Evolutionary conservation across 2,797 vertebrate species (phyloP).

Genomic region (Arremon aurantiirostris): DNA sequence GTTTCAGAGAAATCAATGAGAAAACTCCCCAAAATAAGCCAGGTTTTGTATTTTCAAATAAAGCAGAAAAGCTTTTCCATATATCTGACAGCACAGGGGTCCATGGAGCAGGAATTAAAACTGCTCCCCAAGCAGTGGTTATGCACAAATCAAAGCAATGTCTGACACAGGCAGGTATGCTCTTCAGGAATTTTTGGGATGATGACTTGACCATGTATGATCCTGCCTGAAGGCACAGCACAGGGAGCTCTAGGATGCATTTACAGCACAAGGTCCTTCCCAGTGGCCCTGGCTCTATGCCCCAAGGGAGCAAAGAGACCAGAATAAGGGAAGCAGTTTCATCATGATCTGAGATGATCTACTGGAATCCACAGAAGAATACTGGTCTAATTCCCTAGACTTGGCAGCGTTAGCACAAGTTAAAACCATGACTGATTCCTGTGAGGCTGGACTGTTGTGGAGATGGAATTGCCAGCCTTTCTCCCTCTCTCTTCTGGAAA

Average conservation of each 20-base stretch:
- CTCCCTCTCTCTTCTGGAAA: neutral
- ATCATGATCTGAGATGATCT: neutral
- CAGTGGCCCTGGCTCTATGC: neutral
- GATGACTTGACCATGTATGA: neutral
- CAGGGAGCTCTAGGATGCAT: neutral
- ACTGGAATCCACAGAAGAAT: neutral
- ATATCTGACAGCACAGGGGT: neutral
- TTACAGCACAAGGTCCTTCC: neutral
- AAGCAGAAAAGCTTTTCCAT: neutral
- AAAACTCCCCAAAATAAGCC: neutral
- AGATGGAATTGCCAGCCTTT: neutral
- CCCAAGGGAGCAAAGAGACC: neutral
- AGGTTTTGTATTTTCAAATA: neutral
- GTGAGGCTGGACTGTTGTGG: neutral
- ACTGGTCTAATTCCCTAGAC: neutral
- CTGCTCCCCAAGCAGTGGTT: neutral
- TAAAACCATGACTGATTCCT: neutral
- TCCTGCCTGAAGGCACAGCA: neutral
- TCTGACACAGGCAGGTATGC: fast-evolving
- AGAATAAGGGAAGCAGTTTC: neutral
- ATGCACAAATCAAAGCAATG: neutral
- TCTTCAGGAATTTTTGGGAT: neutral
- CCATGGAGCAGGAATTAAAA: neutral
- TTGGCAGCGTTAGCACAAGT: neutral
- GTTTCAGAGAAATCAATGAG: neutral